These are phyloP conservation scores for Sylvietta virens DNA, from an alignment of 2,113 vertebrate genomes.

Conservation along the genomic window DNA sequence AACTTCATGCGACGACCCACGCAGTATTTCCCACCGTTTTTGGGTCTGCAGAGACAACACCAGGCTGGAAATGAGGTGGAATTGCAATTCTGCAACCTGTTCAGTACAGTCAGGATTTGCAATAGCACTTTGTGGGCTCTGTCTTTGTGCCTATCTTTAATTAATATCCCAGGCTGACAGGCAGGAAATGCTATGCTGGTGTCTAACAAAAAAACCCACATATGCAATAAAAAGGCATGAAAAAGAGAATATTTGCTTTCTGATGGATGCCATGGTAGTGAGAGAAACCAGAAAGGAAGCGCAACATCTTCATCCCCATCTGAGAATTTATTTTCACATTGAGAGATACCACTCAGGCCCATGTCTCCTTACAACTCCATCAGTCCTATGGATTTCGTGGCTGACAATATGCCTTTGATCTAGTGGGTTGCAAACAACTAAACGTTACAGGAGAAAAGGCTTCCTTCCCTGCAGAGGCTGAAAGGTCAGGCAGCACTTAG, in stretches of 20 bases:
- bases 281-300: neutral
- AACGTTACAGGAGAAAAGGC: neutral
- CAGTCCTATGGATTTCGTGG: neutral
- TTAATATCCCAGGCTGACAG: neutral
- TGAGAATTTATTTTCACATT: neutral
- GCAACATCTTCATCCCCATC: neutral
- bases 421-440: neutral
- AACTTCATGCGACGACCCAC: conserved; percentile 97
- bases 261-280: neutral
- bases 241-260: neutral
- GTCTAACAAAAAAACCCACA: neutral
- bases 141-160: neutral
- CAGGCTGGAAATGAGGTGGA: neutral
- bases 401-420: neutral
- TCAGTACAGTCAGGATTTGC: neutral
- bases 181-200: neutral
- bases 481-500: neutral
- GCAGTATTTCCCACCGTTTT: conserved; percentile 92
- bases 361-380: neutral
- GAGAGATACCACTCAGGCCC: neutral
- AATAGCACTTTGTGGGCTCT: neutral
- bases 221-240: neutral
- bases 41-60: conserved; percentile 77
- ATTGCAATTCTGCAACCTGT: neutral
- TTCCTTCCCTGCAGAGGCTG: neutral